phyloP scores from a whole-genome alignment of 2,797 vertebrate genomes.

The Halcyon smyrnensis region DNA sequence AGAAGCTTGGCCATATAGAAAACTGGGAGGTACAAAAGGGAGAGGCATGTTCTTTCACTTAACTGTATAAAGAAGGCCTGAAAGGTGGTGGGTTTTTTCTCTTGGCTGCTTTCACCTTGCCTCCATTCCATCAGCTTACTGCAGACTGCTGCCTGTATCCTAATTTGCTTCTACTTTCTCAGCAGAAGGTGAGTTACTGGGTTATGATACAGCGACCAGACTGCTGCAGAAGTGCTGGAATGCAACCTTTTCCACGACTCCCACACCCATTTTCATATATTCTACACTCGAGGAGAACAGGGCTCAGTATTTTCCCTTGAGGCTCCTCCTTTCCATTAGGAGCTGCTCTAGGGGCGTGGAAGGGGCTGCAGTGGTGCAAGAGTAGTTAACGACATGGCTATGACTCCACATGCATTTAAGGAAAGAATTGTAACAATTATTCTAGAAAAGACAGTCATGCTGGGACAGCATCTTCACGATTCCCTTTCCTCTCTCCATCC shows the following conservation, averaged over 20 bases:
- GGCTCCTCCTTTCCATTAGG: slow-evolving; percentile 25
- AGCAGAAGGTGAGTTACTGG: background rate
- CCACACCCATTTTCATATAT: background rate
- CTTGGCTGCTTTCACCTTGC: background rate
- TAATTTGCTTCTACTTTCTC: background rate
- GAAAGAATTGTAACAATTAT: too few relatives aligned
- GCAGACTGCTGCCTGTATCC: background rate
- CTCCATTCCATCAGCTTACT: background rate
- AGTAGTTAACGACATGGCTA: background rate
- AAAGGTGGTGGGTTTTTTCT: background rate
- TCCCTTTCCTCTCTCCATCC: background rate
- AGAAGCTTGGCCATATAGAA: slow-evolving; percentile 54
- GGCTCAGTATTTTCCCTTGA: background rate
- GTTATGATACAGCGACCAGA: background rate
- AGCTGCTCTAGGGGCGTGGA: background rate
- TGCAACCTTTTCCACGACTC: background rate
- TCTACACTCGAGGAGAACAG: background rate
- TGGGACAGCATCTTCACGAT: background rate
- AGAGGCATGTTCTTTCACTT: slow-evolving; percentile 10
- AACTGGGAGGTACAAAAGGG: slow-evolving; percentile 55
- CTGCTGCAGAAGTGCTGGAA: background rate
- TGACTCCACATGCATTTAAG: background rate
- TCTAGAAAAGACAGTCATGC: background rate
- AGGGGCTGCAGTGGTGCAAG: background rate
- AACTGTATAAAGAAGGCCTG: background rate